phyloP scores from a whole-genome alignment of 2,888 invertebrate species.

The Amphiduros pacificus region DNA sequence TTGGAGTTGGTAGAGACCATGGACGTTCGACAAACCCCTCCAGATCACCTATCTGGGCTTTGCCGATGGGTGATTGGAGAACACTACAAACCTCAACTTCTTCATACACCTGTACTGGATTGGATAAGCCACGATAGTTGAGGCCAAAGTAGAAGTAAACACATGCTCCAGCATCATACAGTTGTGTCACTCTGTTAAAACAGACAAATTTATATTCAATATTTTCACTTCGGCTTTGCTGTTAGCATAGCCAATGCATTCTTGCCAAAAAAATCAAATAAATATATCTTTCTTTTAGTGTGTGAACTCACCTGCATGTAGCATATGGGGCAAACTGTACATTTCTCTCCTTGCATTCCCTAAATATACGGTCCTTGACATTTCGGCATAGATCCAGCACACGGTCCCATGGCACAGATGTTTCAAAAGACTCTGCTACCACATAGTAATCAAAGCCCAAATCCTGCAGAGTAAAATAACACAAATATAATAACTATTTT shows the following conservation, averaged over 20 bases:
- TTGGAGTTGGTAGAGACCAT: too few species aligned
- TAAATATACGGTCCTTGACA: constrained; percentile 79
- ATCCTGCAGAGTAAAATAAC: constrained; percentile 70
- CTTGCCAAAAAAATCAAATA: too few species aligned
- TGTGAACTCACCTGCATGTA: constrained; percentile 61
- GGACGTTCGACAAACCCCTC: too few species aligned
- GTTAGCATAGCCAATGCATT: too few species aligned
- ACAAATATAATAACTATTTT: not conserved
- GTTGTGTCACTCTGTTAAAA: constrained; percentile 78
- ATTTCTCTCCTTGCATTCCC: constrained; percentile 63
- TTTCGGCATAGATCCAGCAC: constrained; percentile 80
- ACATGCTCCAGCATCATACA: constrained; percentile 97
- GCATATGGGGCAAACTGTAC: constrained; percentile 61
- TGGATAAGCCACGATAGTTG: constrained; percentile 66
- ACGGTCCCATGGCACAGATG: constrained; percentile 94
- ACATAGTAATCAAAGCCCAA: constrained; percentile 84
- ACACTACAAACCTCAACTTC: constrained; percentile 76
- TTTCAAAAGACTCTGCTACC: constrained; percentile 96
- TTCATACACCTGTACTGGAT: constrained; percentile 82
- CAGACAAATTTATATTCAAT: not conserved
- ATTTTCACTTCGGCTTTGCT: too few species aligned
- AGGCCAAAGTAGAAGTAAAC: constrained; percentile 94
- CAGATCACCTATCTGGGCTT: too few species aligned
- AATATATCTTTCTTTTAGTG: too few species aligned
- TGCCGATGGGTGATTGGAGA: too few species aligned